A percentile compares a stretch with the other conserved stretches of the same genome.
Evolutionary conservation across 2,113 vertebrate species (phyloP).

Genomic region (Coracopsis vasa): DNA sequence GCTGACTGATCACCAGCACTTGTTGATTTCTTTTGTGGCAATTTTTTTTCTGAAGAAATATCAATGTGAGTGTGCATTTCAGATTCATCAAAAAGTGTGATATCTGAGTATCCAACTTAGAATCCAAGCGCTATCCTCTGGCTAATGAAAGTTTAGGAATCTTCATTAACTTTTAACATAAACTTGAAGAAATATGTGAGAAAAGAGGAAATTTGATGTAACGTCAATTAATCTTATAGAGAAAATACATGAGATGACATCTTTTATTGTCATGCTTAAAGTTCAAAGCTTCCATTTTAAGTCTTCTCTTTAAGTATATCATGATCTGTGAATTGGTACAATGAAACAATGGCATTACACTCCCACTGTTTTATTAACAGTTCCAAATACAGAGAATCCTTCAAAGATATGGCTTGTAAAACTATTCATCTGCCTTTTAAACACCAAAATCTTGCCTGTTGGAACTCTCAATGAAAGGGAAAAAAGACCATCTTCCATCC

Average conservation of each 20-base stretch:
- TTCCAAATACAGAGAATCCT: background rate
- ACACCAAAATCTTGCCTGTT: background rate
- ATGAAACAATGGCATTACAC: background rate
- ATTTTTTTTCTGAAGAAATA: background rate
- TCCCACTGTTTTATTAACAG: background rate
- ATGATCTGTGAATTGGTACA: background rate
- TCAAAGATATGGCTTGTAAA: background rate
- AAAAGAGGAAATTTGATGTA: background rate
- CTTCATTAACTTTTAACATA: background rate
- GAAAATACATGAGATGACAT: background rate
- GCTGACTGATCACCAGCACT: background rate
- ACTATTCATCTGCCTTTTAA: background rate
- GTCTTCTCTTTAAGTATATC: background rate
- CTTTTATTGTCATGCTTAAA: background rate
- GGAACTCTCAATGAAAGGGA: background rate
- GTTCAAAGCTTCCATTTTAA: background rate
- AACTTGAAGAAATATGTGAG: background rate
- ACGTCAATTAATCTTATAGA: background rate
- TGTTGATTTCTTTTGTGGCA: background rate
- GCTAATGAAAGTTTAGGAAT: background rate
- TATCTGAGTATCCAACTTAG: background rate
- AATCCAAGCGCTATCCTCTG: background rate
- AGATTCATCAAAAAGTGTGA: background rate
- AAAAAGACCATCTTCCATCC: background rate
- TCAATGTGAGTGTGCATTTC: background rate